These are phyloP conservation scores for Columba livia DNA, from an alignment of 2,113 vertebrate genomes.

Conservation along the genomic window DNA sequence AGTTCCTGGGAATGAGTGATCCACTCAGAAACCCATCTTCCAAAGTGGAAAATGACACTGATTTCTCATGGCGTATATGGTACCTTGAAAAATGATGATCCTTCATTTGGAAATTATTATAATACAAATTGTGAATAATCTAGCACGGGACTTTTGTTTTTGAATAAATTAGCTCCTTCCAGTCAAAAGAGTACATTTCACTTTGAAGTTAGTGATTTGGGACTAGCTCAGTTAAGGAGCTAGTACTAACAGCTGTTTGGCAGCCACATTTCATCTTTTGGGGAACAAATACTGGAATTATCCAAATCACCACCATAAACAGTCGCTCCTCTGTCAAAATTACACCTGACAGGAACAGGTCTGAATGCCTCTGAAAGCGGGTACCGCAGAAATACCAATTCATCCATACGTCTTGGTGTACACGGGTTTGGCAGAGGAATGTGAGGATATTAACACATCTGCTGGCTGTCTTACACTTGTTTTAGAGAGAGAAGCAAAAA, in stretches of 20 bases:
- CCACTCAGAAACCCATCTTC: background rate
- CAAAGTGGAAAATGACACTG: background rate
- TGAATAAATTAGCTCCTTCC: background rate
- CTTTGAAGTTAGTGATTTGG: background rate
- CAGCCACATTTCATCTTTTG: background rate
- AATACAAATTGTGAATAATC: background rate
- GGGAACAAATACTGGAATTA: background rate
- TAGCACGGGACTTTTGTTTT: background rate
- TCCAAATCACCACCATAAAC: background rate
- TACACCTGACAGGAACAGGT: background rate
- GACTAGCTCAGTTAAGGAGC: background rate
- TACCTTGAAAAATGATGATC: background rate
- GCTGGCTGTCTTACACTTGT: background rate
- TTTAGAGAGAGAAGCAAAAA: background rate
- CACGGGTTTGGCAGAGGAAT: background rate
- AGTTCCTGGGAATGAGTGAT: background rate
- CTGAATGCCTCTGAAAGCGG: background rate
- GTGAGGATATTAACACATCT: background rate
- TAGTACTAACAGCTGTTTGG: background rate
- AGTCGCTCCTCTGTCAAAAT: background rate
- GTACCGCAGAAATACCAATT: background rate
- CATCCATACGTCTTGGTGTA: background rate
- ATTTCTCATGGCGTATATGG: background rate
- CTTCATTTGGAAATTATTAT: background rate
- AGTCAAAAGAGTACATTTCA: background rate